These are phyloP conservation scores for Hypolimnas misippus DNA, from an alignment of 2,888 invertebrate species.

Conservation along the genomic window DNA sequence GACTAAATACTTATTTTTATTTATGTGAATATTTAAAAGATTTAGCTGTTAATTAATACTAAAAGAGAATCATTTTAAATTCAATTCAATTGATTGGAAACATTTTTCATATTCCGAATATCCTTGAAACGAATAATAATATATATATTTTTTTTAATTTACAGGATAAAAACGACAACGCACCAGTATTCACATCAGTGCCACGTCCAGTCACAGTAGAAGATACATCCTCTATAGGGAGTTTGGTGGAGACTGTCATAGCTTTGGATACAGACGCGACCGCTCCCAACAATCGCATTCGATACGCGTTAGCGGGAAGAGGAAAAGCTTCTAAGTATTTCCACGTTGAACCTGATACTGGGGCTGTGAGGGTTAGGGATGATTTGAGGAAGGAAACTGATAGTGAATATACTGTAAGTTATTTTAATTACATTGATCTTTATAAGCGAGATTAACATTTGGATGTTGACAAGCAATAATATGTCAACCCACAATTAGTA, in stretches of 20 bases:
- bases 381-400: conserved; percentile 93
- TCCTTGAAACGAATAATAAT: too few relatives aligned
- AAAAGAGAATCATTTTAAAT: too few relatives aligned
- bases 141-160: not conserved
- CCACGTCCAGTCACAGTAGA: conserved; percentile 93
- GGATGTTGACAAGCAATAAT: too few relatives aligned
- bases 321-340: conserved; percentile 94
- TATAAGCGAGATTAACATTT: too few relatives aligned
- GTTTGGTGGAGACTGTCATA: conserved; percentile 89
- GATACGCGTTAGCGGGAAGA: conserved; percentile 92
- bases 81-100: too few relatives aligned
- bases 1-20: too few relatives aligned
- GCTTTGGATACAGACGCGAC: conserved; percentile 94
- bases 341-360: conserved; percentile 93
- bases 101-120: too few relatives aligned
- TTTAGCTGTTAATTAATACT: too few relatives aligned
- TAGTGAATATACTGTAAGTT: conserved; percentile 92
- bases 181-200: conserved; percentile 93
- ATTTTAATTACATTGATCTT: too few relatives aligned
- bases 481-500: too few relatives aligned
- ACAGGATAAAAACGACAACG: conserved; percentile 95
- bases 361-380: conserved; percentile 91
- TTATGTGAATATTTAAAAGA: too few relatives aligned
- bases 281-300: conserved; percentile 90
- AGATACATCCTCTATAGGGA: conserved; percentile 92